These are phyloP conservation scores for Acheta domesticus DNA, from an alignment of 2,888 invertebrate genomes.

Conservation along the genomic window DNA sequence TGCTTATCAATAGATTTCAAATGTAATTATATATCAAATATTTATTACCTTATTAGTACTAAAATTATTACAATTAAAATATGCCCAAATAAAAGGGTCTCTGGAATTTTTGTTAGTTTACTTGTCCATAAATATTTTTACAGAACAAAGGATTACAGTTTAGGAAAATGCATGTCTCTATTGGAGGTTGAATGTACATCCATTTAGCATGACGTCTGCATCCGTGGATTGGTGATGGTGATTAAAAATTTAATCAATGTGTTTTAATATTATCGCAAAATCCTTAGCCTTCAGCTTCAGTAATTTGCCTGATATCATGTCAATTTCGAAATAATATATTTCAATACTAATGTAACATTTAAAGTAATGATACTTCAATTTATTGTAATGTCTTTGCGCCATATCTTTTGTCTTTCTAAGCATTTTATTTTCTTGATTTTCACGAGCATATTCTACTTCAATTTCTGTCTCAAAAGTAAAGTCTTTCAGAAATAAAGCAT, in stretches of 20 bases:
- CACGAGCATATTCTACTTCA: not conserved
- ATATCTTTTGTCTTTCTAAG: not conserved
- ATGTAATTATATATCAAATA: too few relatives aligned
- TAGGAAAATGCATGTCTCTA: too few relatives aligned
- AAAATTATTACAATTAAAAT: too few relatives aligned
- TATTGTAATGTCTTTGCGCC: constrained; percentile 7
- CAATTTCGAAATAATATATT: constrained; percentile 12
- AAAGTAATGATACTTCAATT: constrained; percentile 8
- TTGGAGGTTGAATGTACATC: too few relatives aligned
- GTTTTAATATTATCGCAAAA: not conserved
- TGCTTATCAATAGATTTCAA: too few relatives aligned
- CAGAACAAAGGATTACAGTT: too few relatives aligned
- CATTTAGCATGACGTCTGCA: too few relatives aligned
- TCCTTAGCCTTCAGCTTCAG: not conserved
- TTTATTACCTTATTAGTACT: too few relatives aligned
- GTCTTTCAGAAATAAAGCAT: not conserved
- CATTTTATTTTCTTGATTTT: constrained; percentile 7
- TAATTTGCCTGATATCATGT: not conserved
- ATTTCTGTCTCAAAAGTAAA: not conserved
- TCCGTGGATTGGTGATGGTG: not conserved
- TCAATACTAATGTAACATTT: constrained; percentile 2
- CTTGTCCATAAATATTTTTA: too few relatives aligned
- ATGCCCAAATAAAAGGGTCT: too few relatives aligned
- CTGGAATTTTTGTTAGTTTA: too few relatives aligned
- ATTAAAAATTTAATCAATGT: not conserved